Percentiles rank a stretch among this genome's conserved stretches.
Conservation (phyloP, 2,113 vertebrate species). For the Aphelocoma coerulescens region DNA sequence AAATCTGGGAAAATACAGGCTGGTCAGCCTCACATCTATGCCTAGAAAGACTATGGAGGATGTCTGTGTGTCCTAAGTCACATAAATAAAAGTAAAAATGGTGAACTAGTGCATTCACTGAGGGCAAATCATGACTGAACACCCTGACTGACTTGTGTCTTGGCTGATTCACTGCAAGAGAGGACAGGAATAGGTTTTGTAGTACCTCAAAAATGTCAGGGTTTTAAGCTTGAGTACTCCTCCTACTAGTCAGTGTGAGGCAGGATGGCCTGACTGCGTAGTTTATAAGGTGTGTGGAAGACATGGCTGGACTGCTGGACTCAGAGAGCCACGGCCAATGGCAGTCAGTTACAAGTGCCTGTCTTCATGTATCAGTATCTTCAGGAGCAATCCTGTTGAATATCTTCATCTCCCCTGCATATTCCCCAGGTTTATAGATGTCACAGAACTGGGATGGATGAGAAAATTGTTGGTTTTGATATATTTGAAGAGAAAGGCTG, state of each 20-base stretch:
- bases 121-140: neutral
- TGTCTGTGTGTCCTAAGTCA: neutral
- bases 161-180: neutral
- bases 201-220: neutral
- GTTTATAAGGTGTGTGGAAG: neutral
- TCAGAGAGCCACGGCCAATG: accelerated
- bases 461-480: neutral
- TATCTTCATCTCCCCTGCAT: neutral
- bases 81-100: neutral
- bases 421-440: neutral
- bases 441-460: neutral
- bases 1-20: neutral
- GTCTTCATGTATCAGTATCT: neutral
- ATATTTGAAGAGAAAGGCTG: neutral
- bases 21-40: neutral
- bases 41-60: neutral
- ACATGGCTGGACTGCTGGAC: neutral
- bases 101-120: neutral
- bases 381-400: neutral
- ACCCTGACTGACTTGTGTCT: neutral
- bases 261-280: neutral
- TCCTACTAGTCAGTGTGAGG: neutral
- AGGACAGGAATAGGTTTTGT: neutral
- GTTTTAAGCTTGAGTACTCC: neutral
- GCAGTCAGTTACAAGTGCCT: neutral